These are phyloP conservation scores for Polydrusus pterygomalis DNA, from an alignment of 2,888 invertebrate genomes.

Conservation along the genomic window DNA sequence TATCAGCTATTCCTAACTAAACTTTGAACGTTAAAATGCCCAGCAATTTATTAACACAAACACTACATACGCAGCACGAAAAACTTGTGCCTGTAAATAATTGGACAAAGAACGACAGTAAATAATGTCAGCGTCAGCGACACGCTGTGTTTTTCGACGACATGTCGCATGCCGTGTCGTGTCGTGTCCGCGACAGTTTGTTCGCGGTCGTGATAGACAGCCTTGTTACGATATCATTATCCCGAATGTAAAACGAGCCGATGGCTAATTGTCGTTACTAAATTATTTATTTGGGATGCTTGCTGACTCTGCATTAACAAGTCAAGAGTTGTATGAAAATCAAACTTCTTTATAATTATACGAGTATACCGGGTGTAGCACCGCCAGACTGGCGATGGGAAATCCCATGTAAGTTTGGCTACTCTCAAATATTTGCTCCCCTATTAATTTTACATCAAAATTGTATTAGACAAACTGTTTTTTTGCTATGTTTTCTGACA, in stretches of 20 bases:
- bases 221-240: constrained; percentile 44
- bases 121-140: constrained; percentile 40
- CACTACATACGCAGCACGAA: constrained; percentile 31
- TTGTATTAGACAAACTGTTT: too few species aligned
- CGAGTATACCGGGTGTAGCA: too few species aligned
- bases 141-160: constrained; percentile 50
- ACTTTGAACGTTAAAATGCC: constrained; percentile 16
- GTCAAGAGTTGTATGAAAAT: neutral
- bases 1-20: neutral
- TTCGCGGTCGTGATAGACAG: constrained; percentile 38
- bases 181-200: constrained; percentile 44
- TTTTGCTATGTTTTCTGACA: too few species aligned
- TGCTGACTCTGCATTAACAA: constrained; percentile 1
- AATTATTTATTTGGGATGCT: constrained; percentile 29
- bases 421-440: too few species aligned
- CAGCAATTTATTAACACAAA: constrained; percentile 35
- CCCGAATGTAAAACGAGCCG: constrained; percentile 36
- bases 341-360: too few species aligned
- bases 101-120: constrained; percentile 42
- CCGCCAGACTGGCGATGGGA: too few species aligned
- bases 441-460: too few species aligned
- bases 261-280: constrained; percentile 37
- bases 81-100: constrained; percentile 46
- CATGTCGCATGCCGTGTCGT: constrained; percentile 48
- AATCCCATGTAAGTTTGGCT: too few species aligned